Evolutionary conservation across 2,113 vertebrate genomes (phyloP), one percentile per base, ranked within the genome.

Genomic region (Upupa epops): DNA sequence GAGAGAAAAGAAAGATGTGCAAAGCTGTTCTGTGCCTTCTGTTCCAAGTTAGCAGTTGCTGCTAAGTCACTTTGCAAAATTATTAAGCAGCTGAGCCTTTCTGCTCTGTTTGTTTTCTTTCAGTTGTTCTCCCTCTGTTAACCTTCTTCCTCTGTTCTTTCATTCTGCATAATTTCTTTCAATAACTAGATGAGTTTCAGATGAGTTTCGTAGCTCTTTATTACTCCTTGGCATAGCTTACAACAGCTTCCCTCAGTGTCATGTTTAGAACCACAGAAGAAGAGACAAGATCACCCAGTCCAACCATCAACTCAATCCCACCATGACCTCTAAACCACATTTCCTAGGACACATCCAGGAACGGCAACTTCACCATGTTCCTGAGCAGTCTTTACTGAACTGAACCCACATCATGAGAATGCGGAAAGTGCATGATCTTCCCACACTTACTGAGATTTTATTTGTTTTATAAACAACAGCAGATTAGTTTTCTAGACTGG

Each of bases 91-190:
- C 4, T 11, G 8, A 82, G 75, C 2, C 68, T 89, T 78, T 66
- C 71, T 78, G 20, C 31, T 94, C 28, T 56, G 36, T 75, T 89
- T 79, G n/a, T 51, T 92, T 94, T 71, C 68, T 94, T 72, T 89
- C 52, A 90, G 72, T 45, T 80, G 15, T 52, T 11, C 29, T 79
- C 26, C 37, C 45, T 65, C 76, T 63, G 17, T 70, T 77, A 76
- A 45, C 66, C 52, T 77, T 74, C 48, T 77, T 74, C 48, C 22
- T 69, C 28, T 32, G 8, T 42, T 64, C 17, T 36, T 87, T 91
- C 31, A 55, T 60, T 69, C 40, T 40, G 17, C 51, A 86, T 54
- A 4, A 52, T 75, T 73, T 78, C 11, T 58, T 74, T 69, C 69
- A 58, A 4, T 61, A 88, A 18, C 45, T 90, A 54, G 37, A 73